These are phyloP conservation scores for Bergia puertoricense DNA, from an alignment of 92 coral and sea anemone genomes.

Conservation along the genomic window DNA sequence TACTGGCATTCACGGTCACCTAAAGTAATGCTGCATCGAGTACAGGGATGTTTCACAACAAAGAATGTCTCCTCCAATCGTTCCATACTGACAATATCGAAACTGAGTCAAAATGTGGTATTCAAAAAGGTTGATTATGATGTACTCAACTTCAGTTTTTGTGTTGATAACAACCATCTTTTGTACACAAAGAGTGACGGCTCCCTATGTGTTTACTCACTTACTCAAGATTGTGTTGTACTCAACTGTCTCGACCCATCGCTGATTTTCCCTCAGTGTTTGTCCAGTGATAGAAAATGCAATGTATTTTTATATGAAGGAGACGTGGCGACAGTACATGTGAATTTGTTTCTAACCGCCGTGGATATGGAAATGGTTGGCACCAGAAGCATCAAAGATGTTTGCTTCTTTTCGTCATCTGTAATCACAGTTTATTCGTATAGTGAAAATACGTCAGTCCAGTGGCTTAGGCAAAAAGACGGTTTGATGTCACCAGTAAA, in stretches of 20 bases:
- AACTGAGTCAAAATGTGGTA: neutral
- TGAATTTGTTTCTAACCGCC: neutral
- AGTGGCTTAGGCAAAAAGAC: neutral
- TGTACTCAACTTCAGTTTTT: neutral
- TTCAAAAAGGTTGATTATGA: neutral
- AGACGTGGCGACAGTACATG: neutral
- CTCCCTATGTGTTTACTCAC: neutral
- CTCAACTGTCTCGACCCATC: neutral
- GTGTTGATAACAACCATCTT: neutral
- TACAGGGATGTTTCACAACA: neutral
- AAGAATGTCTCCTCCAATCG: too few relatives aligned
- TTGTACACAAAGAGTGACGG: neutral
- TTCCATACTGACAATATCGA: neutral
- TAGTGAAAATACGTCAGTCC: neutral
- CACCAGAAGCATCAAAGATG: neutral
- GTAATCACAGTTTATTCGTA: neutral
- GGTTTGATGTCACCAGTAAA: neutral
- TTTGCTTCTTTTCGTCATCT: constrained; percentile 2
- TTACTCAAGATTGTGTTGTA: neutral
- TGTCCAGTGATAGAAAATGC: neutral
- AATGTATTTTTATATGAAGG: neutral
- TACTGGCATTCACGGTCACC: neutral
- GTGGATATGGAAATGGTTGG: neutral
- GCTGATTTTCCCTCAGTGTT: neutral
- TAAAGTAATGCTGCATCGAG: neutral